Percentiles rank a stretch among this genome's conserved stretches.
These are phyloP conservation scores for Ophioninae sp. DNA, from an alignment of 2,888 invertebrate species.

Conservation along the genomic window DNA sequence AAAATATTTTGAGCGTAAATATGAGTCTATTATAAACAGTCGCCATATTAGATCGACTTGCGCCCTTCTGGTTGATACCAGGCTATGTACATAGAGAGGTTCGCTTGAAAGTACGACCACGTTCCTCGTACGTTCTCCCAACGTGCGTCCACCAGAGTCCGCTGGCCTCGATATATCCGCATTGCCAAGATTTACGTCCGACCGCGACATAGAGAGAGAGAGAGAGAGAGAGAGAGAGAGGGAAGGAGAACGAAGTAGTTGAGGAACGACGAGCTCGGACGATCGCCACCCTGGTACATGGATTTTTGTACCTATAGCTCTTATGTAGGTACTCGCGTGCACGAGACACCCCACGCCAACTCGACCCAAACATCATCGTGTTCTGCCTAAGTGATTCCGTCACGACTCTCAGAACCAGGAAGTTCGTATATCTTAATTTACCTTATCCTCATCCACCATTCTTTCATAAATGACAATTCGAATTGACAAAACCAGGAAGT, in stretches of 20 bases:
- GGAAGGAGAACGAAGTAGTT: constrained; percentile 10
- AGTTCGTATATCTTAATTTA: neutral
- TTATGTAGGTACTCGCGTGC: constrained; percentile 5
- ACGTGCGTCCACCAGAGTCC: constrained; percentile 10
- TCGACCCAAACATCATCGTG: neutral
- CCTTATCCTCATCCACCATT: neutral
- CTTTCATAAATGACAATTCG: neutral
- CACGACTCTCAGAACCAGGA: neutral
- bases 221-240: constrained; percentile 10
- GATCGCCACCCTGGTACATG: constrained; percentile 31
- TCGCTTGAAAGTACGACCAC: constrained; percentile 41
- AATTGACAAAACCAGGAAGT: neutral
- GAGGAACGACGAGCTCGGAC: constrained; percentile 47
- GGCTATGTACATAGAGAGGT: constrained; percentile 5
- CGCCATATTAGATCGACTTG: neutral
- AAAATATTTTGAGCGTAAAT: neutral
- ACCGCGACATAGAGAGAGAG: constrained; percentile 21
- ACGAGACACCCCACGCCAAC: constrained; percentile 1
- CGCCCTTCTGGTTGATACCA: neutral
- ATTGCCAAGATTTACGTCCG: constrained; percentile 50
- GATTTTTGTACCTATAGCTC: constrained; percentile 21
- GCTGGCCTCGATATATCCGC: constrained; percentile 55
- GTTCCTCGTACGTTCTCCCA: constrained; percentile 43
- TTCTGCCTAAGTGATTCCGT: neutral
- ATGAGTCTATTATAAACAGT: neutral